Conservation (phyloP, 2,113 vertebrate genomes). For the Trogon surrucura region DNA sequence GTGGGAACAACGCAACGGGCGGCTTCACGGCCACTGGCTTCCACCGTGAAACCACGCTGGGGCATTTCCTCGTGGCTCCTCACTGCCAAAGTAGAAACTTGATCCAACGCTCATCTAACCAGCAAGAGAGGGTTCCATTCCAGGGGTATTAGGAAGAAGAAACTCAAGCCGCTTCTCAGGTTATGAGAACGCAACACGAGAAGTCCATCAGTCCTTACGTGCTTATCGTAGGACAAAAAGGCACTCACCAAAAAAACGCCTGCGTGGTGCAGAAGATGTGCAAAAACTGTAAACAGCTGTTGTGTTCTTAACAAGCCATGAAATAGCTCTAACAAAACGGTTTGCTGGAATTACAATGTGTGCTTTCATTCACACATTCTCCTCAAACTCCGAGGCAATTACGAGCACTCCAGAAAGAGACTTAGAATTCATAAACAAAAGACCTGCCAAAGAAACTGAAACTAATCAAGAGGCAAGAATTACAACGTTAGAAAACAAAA, state of each 20-base stretch:
- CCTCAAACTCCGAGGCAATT: constrained; percentile 8
- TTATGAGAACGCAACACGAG: not conserved
- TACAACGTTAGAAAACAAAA: not conserved
- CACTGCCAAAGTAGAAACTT: not conserved
- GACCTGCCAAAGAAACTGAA: not conserved
- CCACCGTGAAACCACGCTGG: not conserved
- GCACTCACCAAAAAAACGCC: not conserved
- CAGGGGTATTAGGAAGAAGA: not conserved
- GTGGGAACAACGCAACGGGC: not conserved
- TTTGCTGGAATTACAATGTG: not conserved
- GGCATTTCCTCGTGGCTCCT: not conserved
- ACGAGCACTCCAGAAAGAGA: not conserved
- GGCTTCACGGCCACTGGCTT: not conserved
- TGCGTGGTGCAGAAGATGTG: not conserved
- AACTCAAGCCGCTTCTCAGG: constrained; percentile 34
- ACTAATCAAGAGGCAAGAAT: not conserved
- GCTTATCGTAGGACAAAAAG: not conserved
- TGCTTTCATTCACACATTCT: constrained; percentile 51
- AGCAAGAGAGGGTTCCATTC: not conserved
- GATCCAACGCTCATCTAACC: not conserved
- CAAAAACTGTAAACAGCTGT: constrained; percentile 55
- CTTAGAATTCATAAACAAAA: not conserved
- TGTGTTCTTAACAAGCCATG: constrained; percentile 49
- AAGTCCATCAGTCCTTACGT: not conserved
- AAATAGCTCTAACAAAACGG: constrained; percentile 22